Evolutionary conservation across 2,888 invertebrate species (phyloP).

Genomic region (Heliconius hortense): DNA sequence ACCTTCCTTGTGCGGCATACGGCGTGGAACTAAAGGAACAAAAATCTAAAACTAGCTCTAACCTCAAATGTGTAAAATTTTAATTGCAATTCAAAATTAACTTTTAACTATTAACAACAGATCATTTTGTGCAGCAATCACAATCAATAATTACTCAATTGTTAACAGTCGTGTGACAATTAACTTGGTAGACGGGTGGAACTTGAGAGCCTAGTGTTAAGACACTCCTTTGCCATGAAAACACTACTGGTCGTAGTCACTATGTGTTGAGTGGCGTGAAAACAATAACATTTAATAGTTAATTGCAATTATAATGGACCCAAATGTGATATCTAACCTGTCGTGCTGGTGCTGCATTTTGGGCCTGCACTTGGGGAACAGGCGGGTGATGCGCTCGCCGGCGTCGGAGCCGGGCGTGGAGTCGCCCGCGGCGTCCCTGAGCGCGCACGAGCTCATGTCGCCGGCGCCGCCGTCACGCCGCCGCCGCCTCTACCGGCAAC

Average conservation of each 20-base stretch:
- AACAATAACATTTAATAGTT: neutral
- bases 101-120: no score
- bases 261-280: neutral
- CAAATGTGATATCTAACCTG: constrained; percentile 51
- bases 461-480: constrained; percentile 67
- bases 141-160: no score
- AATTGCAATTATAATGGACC: neutral
- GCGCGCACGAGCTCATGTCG: constrained; percentile 77
- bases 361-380: constrained; percentile 94
- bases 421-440: constrained; percentile 77
- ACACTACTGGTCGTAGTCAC: neutral
- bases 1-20: neutral
- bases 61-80: no score
- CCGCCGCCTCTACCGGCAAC: constrained; percentile 58
- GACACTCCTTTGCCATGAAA: neutral
- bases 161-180: no score
- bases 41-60: no score
- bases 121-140: no score
- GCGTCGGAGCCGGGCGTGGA: constrained; percentile 80
- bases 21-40: no score
- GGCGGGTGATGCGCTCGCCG: constrained; percentile 90
- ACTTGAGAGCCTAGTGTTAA: neutral
- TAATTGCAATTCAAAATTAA: no score
- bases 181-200: neutral
- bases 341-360: constrained; percentile 80